phyloP scores from a whole-genome alignment of 23 tunicate genomes.

The Halocynthia aurantium region DNA sequence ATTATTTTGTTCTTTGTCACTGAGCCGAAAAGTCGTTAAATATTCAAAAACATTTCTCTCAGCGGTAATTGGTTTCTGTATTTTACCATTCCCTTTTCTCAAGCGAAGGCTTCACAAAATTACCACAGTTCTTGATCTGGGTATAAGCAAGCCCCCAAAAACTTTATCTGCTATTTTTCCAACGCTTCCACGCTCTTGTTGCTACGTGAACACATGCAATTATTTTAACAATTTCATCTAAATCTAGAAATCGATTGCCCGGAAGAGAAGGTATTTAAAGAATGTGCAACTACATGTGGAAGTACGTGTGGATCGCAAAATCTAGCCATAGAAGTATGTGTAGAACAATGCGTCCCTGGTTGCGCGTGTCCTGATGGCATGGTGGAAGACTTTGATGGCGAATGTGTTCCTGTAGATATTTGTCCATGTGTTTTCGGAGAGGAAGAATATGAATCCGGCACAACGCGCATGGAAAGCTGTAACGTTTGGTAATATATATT shows the following conservation, averaged over 20 bases:
- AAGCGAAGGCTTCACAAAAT: too few relatives aligned
- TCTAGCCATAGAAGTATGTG: slow-evolving; percentile 61
- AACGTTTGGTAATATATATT: slow-evolving; percentile 16
- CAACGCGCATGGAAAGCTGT: slow-evolving; percentile 24
- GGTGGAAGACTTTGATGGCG: slow-evolving; percentile 35
- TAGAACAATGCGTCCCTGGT: slow-evolving; percentile 89
- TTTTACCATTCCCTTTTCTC: too few relatives aligned
- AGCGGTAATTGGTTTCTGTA: too few relatives aligned
- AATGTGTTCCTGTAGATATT: slow-evolving; percentile 21
- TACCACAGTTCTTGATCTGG: too few relatives aligned
- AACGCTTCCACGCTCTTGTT: too few relatives aligned
- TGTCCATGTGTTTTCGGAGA: slow-evolving; percentile 21
- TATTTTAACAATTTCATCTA: background rate
- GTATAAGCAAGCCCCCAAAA: too few relatives aligned
- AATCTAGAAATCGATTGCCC: slow-evolving; percentile 62
- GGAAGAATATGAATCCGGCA: slow-evolving; percentile 8
- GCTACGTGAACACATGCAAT: too few relatives aligned
- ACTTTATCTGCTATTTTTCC: too few relatives aligned
- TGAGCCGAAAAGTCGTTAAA: too few relatives aligned
- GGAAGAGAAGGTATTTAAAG: slow-evolving; percentile 68
- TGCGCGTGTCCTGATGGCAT: slow-evolving; percentile 81
- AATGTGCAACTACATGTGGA: slow-evolving; percentile 89
- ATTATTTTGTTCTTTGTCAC: background rate
- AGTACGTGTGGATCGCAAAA: slow-evolving; percentile 65
- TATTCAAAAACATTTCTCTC: too few relatives aligned